Evolutionary conservation across 2,888 invertebrate species (phyloP), one percentile per base, ranked within the genome.

Genomic region (Watsonalla binaria): DNA sequence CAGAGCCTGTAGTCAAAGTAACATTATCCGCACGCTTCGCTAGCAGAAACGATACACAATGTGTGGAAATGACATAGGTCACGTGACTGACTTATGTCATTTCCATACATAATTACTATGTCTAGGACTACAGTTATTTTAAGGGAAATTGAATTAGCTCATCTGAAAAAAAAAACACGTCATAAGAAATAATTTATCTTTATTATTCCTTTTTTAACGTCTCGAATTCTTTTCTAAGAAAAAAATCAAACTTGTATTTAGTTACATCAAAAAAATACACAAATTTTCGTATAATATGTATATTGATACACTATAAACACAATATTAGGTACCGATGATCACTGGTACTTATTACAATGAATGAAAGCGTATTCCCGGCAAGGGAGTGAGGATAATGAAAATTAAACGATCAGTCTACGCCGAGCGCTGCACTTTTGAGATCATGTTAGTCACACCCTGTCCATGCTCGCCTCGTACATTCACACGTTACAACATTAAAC

Each of bases 231-330:
- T 86, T 84, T 84, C 88, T 90, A 89, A 87, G 84, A 85, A 84
- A 42, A 42, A 83, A 90, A 89, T 85, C 86, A 89, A 90, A 88
- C 84, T 87, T 89, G 80, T 86, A 84, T 87, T 87, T 87, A 86
- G 84, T 86, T 87, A 90, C 90, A 90, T 86, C 76, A 84, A 90
- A 89, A 86, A 88, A 90, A 86, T 89, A 90, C 88, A 90, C 86
- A 88, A 87, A 86, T 86, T 78, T 85, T 80, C 75, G 82, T 83
- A 80, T 42, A 42, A 11, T 42, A 11, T 42, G 11, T 76, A 81
- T 81, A 84, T 80, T 71, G 77, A 78, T 82, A 84, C 81, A 84
- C 70, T 82, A 82, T 82, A 82, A 78, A 81, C 82, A 86, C 81
- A 82, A 81, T 67, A 71, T 74, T 81, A 80, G 80, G 69, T 74